Conservation (phyloP, 2,888 invertebrate species). For the Nomada fabriciana region DNA sequence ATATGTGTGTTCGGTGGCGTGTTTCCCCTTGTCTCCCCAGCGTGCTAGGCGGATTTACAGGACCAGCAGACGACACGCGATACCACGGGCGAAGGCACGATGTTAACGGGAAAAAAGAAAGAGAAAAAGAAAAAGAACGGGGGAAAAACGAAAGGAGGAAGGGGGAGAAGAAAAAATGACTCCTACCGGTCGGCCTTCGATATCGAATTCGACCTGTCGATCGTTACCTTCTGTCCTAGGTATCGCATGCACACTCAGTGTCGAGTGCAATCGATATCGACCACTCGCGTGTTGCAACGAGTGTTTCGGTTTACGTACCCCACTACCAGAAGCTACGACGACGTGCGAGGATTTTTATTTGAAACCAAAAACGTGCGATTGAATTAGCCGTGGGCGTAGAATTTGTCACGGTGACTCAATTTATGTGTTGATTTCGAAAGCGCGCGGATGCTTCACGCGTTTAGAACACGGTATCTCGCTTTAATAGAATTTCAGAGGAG, state of each 20-base stretch:
- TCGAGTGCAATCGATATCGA: slow-evolving; percentile 44
- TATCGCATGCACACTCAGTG: slow-evolving; percentile 20
- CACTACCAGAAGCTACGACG: background rate
- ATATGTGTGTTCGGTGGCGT: slow-evolving; percentile 15
- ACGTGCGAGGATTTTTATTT: background rate
- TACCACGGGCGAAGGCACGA: slow-evolving; percentile 36
- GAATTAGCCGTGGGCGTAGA: background rate
- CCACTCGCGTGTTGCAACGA: slow-evolving; percentile 1
- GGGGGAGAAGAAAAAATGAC: slow-evolving; percentile 19
- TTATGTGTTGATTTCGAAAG: background rate
- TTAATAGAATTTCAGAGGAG: too few species aligned
- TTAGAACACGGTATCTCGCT: background rate
- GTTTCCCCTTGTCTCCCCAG: slow-evolving; percentile 30
- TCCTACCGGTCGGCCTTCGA: slow-evolving; percentile 54
- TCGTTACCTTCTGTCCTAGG: slow-evolving; percentile 37
- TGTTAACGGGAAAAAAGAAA: background rate
- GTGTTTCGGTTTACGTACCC: slow-evolving; percentile 22
- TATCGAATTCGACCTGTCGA: slow-evolving; percentile 61
- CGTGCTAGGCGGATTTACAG: slow-evolving; percentile 29
- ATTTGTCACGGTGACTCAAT: background rate
- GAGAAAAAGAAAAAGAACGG: background rate
- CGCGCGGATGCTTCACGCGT: too few species aligned
- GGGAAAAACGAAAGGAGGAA: background rate
- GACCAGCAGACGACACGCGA: slow-evolving; percentile 33
- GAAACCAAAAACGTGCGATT: too few species aligned